phyloP scores from a whole-genome alignment of 2,797 vertebrate species.

The Phrynocephalus vlangalii region DNA sequence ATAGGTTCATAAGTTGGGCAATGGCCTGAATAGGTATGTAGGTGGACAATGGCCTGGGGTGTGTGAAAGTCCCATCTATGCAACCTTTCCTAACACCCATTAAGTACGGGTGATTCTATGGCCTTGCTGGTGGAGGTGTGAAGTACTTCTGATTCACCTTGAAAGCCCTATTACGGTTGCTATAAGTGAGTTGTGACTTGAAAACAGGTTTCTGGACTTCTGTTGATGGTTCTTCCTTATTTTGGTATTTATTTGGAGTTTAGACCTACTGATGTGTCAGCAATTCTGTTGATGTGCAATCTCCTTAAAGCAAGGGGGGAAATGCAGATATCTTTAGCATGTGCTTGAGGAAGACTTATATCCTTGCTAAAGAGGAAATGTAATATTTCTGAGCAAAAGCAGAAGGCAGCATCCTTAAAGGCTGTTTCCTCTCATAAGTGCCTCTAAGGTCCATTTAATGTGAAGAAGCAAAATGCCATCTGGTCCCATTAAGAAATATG shows the following conservation, averaged over 20 bases:
- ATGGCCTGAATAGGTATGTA: too few species aligned
- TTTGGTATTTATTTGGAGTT: background rate
- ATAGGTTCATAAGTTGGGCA: too few species aligned
- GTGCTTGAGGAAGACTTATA: background rate
- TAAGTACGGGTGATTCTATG: too few species aligned
- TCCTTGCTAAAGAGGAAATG: background rate
- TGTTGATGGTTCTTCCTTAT: background rate
- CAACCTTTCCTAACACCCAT: too few species aligned
- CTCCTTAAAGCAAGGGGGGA: background rate
- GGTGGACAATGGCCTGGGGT: too few species aligned
- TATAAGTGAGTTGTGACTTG: too few species aligned
- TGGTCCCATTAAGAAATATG: conserved; percentile 1
- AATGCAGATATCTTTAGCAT: background rate
- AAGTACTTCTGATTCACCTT: too few species aligned
- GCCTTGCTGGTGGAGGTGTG: too few species aligned
- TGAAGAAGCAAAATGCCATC: background rate
- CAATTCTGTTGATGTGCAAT: too few species aligned
- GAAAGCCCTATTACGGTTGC: too few species aligned
- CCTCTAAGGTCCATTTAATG: background rate
- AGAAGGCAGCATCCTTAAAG: background rate
- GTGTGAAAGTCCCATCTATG: too few species aligned
- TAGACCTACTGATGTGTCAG: background rate
- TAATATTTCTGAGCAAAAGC: background rate
- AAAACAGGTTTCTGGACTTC: background rate
- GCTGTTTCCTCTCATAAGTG: background rate